These are phyloP conservation scores for Anisognathus igniventris DNA, from an alignment of 2,797 vertebrate genomes.

Conservation along the genomic window DNA sequence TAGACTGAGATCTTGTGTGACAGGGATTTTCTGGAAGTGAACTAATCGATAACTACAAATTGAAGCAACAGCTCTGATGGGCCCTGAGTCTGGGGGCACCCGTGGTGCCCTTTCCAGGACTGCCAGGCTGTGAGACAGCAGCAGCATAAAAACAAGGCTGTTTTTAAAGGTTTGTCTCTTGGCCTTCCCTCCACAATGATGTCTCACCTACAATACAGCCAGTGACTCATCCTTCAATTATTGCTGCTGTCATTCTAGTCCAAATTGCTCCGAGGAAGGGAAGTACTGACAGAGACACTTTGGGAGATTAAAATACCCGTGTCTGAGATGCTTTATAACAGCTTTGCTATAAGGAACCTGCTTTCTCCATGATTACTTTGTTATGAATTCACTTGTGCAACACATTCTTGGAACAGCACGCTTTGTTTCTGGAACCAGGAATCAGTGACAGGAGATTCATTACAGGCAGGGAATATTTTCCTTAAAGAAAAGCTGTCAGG, in stretches of 20 bases:
- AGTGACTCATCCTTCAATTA: conserved; percentile 66
- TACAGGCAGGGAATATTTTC: conserved; percentile 13
- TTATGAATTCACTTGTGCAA: conserved; percentile 59
- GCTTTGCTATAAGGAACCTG: conserved; percentile 15
- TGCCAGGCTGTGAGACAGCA: not conserved
- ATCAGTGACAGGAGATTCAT: conserved; percentile 38
- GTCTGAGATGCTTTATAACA: conserved; percentile 42
- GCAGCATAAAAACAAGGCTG: conserved; percentile 16
- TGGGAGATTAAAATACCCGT: conserved; percentile 43
- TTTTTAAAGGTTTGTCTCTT: conserved; percentile 37
- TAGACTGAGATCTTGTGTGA: not conserved
- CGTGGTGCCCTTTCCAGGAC: not conserved
- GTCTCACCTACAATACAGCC: conserved; percentile 44
- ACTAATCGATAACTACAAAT: not conserved
- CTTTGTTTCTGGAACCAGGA: conserved; percentile 44
- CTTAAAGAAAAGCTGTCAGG: conserved; percentile 16
- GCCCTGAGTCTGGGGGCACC: not conserved
- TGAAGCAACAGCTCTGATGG: accelerated
- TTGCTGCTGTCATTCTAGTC: conserved; percentile 47
- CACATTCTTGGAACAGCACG: conserved; percentile 40
- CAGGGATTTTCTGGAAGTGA: not conserved
- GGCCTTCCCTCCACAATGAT: not conserved
- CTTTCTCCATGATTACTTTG: conserved; percentile 32
- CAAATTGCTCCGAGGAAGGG: conserved; percentile 62
- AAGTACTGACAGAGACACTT: conserved; percentile 49